Evolutionary conservation across 2,113 vertebrate species (phyloP), one percentile per base, ranked within the genome.

Genomic region (Nycticryphes semicollaris): DNA sequence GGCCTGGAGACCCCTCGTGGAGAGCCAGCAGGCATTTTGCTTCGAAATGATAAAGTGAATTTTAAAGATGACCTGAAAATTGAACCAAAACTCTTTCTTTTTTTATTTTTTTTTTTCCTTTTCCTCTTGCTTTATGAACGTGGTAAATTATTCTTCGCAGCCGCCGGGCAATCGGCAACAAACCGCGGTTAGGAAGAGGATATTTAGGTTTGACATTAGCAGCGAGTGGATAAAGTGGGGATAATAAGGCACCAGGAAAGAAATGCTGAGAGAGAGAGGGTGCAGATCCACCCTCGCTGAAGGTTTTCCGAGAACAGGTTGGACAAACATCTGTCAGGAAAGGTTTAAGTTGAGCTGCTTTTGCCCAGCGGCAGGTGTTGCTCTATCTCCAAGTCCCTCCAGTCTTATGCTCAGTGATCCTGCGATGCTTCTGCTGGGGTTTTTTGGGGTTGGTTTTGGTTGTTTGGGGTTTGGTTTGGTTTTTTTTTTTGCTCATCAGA

Each of bases 31-130:
- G 70, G 57, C 14, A 3, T 50, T 63, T 51, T 16, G 35, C 75
- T 80, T 51, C 2, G 0, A 27, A 79, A 47, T 0, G 3, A 23
- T 4, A 27, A 43, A 35, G 23, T 0, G 30, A 18, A 14, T 70
- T 84, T 56, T 33, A 16, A 67, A 90, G 64, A 79, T 47, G 94
- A 90, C 76, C 41, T 67, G 79, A 24, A 56, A 72, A 39, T 6
- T 1, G 39, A 82, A 47, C 11, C 30, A 51, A 33, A 6, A 7
- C 31, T 14, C 2, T 0, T 17, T 6, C 39, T 37, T 60, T 50
- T 6, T 68, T n/a, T 30, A 21, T 27, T 48, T n/a, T 30, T 25
- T 27, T 50, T 21, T 10, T 18, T 10, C 14, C 18, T 47, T 47
- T 21, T 3, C 3, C 12, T n/a, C 45, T 68, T 21, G 68, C 63